Conservation (phyloP, 2,797 vertebrate species). For the Lutra lutra region DNA sequence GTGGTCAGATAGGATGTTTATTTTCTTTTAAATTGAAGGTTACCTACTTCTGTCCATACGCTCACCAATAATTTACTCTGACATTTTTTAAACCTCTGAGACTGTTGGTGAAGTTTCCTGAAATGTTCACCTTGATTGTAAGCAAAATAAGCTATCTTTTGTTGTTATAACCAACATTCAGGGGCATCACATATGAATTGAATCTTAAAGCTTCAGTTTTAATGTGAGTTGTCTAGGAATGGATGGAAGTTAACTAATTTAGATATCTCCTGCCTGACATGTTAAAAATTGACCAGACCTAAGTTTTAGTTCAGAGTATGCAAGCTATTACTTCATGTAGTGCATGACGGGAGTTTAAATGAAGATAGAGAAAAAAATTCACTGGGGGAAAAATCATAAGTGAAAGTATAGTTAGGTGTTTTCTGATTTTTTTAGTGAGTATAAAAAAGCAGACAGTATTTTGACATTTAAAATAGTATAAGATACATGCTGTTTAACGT, state of each 20-base stretch:
- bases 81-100: background rate
- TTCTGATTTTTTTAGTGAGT: background rate
- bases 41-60: background rate
- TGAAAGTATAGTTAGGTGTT: background rate
- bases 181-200: background rate
- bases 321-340: background rate
- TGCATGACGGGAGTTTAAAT: background rate
- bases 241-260: background rate
- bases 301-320: background rate
- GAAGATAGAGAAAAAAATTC: background rate
- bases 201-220: constrained; percentile 16
- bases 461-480: background rate
- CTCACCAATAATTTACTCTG: background rate
- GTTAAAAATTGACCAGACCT: background rate
- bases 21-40: background rate
- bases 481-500: background rate
- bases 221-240: background rate
- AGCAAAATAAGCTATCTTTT: background rate
- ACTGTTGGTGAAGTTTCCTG: background rate
- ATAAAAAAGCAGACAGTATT: background rate
- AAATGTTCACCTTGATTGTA: background rate
- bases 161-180: background rate
- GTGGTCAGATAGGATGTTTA: background rate
- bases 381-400: background rate
- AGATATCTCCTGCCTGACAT: background rate